Conservation (phyloP, 2,797 vertebrate genomes). For the Petrocephalus schoutedeni region DNA sequence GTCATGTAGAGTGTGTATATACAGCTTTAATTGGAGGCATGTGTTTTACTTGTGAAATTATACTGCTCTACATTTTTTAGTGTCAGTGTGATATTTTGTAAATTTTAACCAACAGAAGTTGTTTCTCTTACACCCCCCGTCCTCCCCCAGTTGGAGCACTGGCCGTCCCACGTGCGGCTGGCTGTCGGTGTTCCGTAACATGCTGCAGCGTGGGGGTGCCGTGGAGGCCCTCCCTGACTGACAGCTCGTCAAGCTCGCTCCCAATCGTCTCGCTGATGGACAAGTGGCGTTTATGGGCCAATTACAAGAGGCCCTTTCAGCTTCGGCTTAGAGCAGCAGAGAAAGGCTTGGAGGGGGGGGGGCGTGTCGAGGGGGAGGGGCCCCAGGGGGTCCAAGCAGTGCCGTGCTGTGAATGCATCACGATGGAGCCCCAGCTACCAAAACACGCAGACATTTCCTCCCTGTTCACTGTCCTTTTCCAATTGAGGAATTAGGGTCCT, state of each 20-base stretch:
- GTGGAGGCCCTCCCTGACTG: slow-evolving; percentile 48
- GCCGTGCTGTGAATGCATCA: slow-evolving; percentile 25
- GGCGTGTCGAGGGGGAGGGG: slow-evolving; percentile 19
- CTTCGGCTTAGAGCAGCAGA: slow-evolving; percentile 27
- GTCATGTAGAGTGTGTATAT: background rate
- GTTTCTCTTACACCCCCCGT: background rate
- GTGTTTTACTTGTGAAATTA: background rate
- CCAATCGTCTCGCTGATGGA: slow-evolving; percentile 53
- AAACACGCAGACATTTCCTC: background rate
- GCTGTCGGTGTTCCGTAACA: background rate
- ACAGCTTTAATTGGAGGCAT: background rate
- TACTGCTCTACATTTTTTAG: background rate
- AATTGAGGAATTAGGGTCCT: slow-evolving; percentile 28
- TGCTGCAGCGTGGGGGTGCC: background rate
- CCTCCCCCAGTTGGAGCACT: background rate
- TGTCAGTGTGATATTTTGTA: background rate
- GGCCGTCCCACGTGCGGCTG: background rate
- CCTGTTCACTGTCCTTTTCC: slow-evolving; percentile 14
- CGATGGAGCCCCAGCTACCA: slow-evolving; percentile 8
- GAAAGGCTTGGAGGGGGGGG: slow-evolving; percentile 28
- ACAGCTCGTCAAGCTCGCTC: slow-evolving; percentile 54
- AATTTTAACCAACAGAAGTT: background rate
- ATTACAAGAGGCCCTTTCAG: slow-evolving; percentile 66
- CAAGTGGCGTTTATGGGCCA: slow-evolving; percentile 72
- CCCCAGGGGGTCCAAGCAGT: background rate